Percentiles rank a stretch among this genome's conserved stretches.
Evolutionary conservation across 2,797 vertebrate genomes (phyloP).

Genomic region (Fistularia tabacaria): DNA sequence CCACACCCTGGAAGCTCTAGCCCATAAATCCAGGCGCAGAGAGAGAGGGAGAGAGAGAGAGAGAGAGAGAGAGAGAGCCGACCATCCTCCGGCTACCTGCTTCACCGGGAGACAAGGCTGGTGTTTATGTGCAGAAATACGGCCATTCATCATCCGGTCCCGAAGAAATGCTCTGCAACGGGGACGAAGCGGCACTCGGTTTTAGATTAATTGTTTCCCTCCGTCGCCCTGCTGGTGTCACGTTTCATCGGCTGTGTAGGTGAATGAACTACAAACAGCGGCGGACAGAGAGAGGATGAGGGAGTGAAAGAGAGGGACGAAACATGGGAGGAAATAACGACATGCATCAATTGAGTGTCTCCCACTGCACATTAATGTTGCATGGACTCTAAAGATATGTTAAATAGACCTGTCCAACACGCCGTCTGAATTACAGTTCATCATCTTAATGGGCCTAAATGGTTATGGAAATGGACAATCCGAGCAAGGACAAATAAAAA

Average conservation of each 20-base stretch:
- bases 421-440: not conserved
- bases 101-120: constrained; percentile 50
- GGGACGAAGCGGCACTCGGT: constrained; percentile 47
- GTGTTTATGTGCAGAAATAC: constrained; percentile 68
- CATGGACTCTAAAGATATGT: not conserved
- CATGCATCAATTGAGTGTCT: constrained; percentile 11
- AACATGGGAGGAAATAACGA: not conserved
- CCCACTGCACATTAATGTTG: constrained; percentile 8
- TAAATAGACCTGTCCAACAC: constrained; percentile 1
- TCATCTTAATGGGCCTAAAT: constrained; percentile 25
- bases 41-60: too few relatives aligned
- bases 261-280: constrained; percentile 38
- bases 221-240: constrained; percentile 16
- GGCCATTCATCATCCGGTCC: constrained; percentile 62
- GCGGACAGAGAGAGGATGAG: too few relatives aligned
- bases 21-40: constrained; percentile 61
- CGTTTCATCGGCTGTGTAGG: not conserved
- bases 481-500: constrained; percentile 18
- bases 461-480: constrained; percentile 18
- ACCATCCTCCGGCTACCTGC: constrained; percentile 33
- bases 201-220: constrained; percentile 62
- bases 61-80: too few relatives aligned
- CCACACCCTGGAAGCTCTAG: constrained; percentile 1
- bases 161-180: constrained; percentile 52
- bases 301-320: too few relatives aligned